A percentile compares a stretch with the other conserved stretches of the same genome.
These are phyloP conservation scores for Zelleria hepariella DNA, from an alignment of 2,888 invertebrate genomes.

Conservation along the genomic window DNA sequence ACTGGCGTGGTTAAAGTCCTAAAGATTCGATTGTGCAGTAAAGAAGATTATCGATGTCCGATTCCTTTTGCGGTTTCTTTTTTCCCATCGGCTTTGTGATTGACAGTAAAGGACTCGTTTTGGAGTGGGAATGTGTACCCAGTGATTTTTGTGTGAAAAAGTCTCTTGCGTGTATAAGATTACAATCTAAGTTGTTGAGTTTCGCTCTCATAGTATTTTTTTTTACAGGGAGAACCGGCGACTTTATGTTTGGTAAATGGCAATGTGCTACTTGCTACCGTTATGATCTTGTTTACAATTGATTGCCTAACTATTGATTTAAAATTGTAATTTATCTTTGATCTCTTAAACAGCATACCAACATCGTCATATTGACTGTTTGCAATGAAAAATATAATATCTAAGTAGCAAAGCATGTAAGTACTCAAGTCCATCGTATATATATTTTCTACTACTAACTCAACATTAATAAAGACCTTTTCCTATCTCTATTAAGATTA, in stretches of 20 bases:
- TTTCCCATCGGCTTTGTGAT: constrained; percentile 31
- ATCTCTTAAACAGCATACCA: no score
- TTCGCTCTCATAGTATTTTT: not conserved
- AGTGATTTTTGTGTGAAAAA: not conserved
- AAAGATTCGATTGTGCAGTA: constrained; percentile 11
- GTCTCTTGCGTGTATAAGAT: not conserved
- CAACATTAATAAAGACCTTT: not conserved
- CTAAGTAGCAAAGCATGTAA: no score
- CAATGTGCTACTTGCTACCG: not conserved
- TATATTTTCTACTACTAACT: not conserved
- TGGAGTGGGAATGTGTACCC: not conserved
- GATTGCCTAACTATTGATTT: no score
- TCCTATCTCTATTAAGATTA: not conserved
- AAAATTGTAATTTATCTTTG: no score
- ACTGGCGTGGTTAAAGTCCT: not conserved
- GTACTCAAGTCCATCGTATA: no score
- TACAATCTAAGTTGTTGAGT: not conserved
- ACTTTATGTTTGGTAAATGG: not conserved
- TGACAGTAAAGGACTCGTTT: not conserved
- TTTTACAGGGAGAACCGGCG: not conserved
- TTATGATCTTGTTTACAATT: no score
- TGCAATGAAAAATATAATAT: no score
- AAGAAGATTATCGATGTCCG: constrained; percentile 40
- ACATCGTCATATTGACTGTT: no score
- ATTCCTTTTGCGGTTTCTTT: constrained; percentile 24